phyloP scores from a whole-genome alignment of 2,113 vertebrate genomes.

The Sclerurus mexicanus region DNA sequence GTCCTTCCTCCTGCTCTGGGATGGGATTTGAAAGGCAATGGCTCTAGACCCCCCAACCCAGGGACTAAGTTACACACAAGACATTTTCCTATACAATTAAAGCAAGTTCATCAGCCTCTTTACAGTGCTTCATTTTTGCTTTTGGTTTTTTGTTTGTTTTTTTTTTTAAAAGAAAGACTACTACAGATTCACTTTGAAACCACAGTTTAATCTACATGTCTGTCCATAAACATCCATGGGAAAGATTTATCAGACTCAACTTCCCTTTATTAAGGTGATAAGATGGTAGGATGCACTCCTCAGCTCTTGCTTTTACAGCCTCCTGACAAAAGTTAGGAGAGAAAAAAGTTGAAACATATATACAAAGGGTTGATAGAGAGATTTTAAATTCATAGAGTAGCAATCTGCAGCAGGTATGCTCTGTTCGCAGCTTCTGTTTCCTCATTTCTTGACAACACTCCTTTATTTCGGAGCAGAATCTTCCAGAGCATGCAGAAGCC shows the following conservation, averaged over 20 bases:
- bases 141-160: no score
- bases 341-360: background rate
- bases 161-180: background rate
- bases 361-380: background rate
- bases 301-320: background rate
- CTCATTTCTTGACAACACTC: background rate
- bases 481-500: background rate
- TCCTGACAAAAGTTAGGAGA: background rate
- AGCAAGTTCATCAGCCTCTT: background rate
- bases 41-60: background rate
- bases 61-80: background rate
- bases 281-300: background rate
- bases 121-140: no score
- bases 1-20: background rate
- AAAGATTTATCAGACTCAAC: background rate
- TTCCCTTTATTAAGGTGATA: background rate
- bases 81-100: background rate
- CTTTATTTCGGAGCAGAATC: background rate
- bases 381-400: background rate
- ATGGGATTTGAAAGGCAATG: background rate
- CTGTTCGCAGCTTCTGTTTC: background rate
- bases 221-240: background rate
- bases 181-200: background rate
- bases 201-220: background rate
- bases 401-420: background rate